Base-by-base conservation (phyloP, 2,888 invertebrate species). In the Habroteleia sp. region DNA sequence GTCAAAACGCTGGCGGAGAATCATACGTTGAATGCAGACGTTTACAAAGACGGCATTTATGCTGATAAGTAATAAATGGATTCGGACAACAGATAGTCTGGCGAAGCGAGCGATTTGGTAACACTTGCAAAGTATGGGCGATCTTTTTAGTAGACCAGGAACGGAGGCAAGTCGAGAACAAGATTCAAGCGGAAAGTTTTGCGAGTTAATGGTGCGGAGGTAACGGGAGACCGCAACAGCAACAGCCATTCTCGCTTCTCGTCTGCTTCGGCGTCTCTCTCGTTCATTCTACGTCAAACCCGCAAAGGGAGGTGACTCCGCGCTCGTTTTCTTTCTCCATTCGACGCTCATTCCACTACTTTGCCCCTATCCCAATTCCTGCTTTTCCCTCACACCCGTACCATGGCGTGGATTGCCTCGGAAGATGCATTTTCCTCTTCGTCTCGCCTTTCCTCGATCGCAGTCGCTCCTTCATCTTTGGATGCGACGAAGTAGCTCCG, bases 141-240 rank as follows among this genome's bases (percentile, higher is more conserved):
- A 85, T 84, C 84, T 84, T 85, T 85, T 83, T 82, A 81, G 82
- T 81, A 80, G 80, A 78, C 79, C 81, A 58, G 73, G 33, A 66
- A 75, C 27, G 65, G 74, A 69, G 71, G 71, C 79, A 77, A 82
- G 83, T 79, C 81, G 84, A 85, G 86, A 87, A 87, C 84, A 87
- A 87, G 87, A 87, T 87, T 86, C 86, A 83, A 85, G 87, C 86
- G 87, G 85, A 87, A 87, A 87, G 87, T 87, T 88, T 87, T 84
- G 84, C 84, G 86, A 86, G 87, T 88, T 88, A 88, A 88, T 88
- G 87, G 87, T 83, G 87, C 84, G 84, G 82, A 86, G 85, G 85
- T 87, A 87, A 88, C 86, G 85, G 84, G 80, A 81, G 84, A 85
- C 85, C 86, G 85, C 86, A 87, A 85, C 86, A 86, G 86, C 85